Evolutionary conservation across 2,113 vertebrate species (phyloP).

Genomic region (Anas platyrhynchos): DNA sequence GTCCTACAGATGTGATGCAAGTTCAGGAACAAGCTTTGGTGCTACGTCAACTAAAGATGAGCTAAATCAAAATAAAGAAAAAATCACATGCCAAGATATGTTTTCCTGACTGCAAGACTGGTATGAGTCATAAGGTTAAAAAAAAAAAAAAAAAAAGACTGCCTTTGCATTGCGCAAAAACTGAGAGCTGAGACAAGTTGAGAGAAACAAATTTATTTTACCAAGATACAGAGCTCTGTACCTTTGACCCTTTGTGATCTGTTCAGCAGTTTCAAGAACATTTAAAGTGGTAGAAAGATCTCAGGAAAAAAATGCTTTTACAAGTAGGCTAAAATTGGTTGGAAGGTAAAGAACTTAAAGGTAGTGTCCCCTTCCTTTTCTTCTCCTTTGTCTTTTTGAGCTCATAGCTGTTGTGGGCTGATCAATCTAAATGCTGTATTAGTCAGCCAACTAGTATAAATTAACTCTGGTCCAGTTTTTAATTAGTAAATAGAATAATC

Average conservation of each 20-base stretch:
- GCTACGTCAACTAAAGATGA: background rate
- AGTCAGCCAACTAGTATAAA: background rate
- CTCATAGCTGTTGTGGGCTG: background rate
- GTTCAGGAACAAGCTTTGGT: background rate
- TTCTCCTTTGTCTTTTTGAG: background rate
- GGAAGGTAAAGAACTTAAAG: background rate
- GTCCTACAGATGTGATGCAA: background rate
- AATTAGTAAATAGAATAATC: background rate
- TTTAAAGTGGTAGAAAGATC: background rate
- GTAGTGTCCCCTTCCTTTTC: background rate
- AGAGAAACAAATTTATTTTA: background rate
- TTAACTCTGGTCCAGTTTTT: background rate
- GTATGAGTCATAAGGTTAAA: background rate
- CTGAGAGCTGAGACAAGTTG: background rate
- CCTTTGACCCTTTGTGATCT: background rate
- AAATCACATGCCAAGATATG: background rate
- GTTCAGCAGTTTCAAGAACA: background rate
- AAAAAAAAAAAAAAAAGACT: background rate
- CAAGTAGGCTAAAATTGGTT: background rate
- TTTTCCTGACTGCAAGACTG: background rate
- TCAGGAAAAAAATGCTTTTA: background rate
- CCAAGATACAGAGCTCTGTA: fast-evolving
- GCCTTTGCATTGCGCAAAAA: background rate
- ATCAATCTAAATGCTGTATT: background rate
- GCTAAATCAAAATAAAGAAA: background rate